Evolutionary conservation across 2,113 vertebrate genomes (phyloP), one percentile per base, ranked within the genome.

Genomic region (Sporophila hypoxantha): DNA sequence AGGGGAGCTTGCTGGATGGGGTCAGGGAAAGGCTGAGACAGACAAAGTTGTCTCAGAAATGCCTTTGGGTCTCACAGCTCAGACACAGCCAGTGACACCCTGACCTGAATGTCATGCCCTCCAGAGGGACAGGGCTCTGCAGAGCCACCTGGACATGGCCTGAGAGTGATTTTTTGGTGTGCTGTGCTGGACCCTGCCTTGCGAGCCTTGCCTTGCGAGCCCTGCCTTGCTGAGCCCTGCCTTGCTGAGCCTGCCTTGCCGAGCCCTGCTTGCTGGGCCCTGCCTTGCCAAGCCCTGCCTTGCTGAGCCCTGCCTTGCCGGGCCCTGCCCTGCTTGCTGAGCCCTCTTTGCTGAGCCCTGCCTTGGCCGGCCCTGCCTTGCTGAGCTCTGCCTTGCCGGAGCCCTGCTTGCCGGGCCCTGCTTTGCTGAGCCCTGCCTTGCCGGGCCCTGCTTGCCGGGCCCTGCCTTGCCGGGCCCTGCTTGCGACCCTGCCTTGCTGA

Each of bases 271-370:
- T 20, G 42, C 42, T 44, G 42, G 3, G 42, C 42, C 8, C 42
- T 18, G 42, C 42, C 42, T 44, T 44, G 42, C 42, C 5, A 18
- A 19, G 42, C 42, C 5, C 42, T 23, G 62, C 22, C 0, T 0
- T 22, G 14, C 56, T 10, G 36, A 25, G 10, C 65, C 10, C n/a
- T 29, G 17, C 23, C 8, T 5, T 20, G 13, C 74, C 10, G 49
- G 4, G 15, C 49, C 1, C 49, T 17, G 20, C 23, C 8, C 4
- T 20, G 13, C 74, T 5, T 20, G 13, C 74, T 14, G 49, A 2
- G 4, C 49, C 1, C 49, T 26, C 23, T 0, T 0, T 17, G 18
- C 56, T 11, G 36, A 21, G 10, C 69, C 7, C 29, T 29, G 20
- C 20, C 7, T 5, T 49, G 14, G 20, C 20, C 7, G n/a, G 10